Conservation (phyloP, 2,797 vertebrate genomes). For the Amblyopsis hoosieri region DNA sequence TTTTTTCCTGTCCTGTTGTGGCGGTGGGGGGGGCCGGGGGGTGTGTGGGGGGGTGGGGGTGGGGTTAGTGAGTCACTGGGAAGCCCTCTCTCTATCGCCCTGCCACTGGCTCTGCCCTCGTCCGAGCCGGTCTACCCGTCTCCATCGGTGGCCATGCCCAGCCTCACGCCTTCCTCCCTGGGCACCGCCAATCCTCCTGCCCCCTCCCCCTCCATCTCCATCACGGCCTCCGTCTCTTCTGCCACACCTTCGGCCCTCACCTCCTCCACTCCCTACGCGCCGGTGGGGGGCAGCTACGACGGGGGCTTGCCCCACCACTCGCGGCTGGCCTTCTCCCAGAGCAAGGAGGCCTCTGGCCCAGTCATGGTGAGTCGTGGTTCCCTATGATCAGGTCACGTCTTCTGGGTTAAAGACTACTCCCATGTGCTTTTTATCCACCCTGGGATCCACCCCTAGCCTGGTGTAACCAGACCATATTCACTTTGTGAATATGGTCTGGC, state of each 20-base stretch:
- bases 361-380: conserved; percentile 78
- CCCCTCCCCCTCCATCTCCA: conserved; percentile 71
- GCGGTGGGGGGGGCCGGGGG: neutral
- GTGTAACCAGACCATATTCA: too few species aligned
- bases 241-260: conserved; percentile 58
- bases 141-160: conserved; percentile 50
- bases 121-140: conserved; percentile 55
- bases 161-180: conserved; percentile 66
- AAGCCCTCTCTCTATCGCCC: conserved; percentile 84
- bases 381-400: too few species aligned
- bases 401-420: too few species aligned
- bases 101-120: conserved; percentile 81
- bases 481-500: too few species aligned
- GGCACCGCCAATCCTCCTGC: conserved; percentile 70
- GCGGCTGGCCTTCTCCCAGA: conserved; percentile 78
- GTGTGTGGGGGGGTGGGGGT: neutral
- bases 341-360: conserved; percentile 78
- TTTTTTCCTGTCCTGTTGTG: neutral
- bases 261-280: conserved; percentile 78
- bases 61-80: conserved; percentile 85
- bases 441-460: too few species aligned
- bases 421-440: too few species aligned
- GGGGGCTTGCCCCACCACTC: conserved; percentile 84
- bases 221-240: conserved; percentile 66
- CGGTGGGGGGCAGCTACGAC: conserved; percentile 84